Conservation (phyloP, 2,888 invertebrate species). For the Clistopyga incitator region DNA sequence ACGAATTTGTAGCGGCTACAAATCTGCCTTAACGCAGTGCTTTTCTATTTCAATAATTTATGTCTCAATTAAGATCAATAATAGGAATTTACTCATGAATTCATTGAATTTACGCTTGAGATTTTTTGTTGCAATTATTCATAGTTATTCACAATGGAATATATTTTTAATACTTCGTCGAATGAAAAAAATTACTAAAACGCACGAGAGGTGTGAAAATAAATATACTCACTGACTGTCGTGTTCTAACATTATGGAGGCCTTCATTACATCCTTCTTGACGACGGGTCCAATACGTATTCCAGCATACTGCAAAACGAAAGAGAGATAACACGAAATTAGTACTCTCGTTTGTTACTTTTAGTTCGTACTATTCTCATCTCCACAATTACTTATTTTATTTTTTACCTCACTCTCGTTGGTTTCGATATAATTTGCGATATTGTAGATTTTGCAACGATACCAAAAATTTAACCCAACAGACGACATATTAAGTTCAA, state of each 20-base stretch:
- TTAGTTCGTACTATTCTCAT: background rate
- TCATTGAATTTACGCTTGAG: too few species aligned
- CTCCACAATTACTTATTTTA: background rate
- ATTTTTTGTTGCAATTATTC: too few species aligned
- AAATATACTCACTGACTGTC: conserved; percentile 92
- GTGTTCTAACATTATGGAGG: conserved; percentile 99
- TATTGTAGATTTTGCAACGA: too few species aligned
- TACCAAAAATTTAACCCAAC: too few species aligned
- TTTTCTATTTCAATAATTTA: too few species aligned
- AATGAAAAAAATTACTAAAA: conserved; percentile 58
- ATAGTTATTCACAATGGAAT: too few species aligned
- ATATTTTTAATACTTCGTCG: too few species aligned
- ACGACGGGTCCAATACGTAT: conserved; percentile 99
- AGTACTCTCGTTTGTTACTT: conserved; percentile 19
- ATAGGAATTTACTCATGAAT: too few species aligned
- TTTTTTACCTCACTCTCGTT: background rate
- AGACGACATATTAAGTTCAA: too few species aligned
- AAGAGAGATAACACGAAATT: conserved; percentile 52
- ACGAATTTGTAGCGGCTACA: conserved; percentile 5
- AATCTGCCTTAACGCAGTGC: too few species aligned
- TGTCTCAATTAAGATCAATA: too few species aligned
- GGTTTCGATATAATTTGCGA: background rate
- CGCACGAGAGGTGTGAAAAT: background rate
- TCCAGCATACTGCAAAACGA: conserved; percentile 94
- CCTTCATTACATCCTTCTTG: conserved; percentile 99